Percentiles rank a stretch among this genome's conserved stretches.
These are phyloP conservation scores for Xiphophorus couchianus DNA, from an alignment of 2,113 vertebrate genomes.

Conservation along the genomic window DNA sequence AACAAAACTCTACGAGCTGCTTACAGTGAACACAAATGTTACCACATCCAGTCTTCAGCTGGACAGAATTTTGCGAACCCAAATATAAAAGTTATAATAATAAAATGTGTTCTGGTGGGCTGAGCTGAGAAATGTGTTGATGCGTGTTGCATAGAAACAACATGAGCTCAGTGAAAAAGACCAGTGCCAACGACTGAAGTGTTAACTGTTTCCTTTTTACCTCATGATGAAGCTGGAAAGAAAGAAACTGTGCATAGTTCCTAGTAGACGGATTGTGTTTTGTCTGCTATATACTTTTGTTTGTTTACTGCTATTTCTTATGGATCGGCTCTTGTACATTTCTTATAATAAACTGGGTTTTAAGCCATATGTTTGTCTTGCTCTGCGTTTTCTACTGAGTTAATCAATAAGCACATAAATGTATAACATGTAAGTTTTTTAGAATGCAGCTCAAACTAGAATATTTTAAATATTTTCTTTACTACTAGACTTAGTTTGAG, in stretches of 20 bases:
- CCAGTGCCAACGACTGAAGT: constrained; percentile 88
- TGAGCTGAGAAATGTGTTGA: constrained; percentile 16
- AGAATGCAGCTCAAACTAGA: not conserved
- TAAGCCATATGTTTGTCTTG: constrained; percentile 35
- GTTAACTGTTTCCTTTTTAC: constrained; percentile 81
- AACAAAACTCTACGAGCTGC: constrained; percentile 24
- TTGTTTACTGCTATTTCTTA: constrained; percentile 92
- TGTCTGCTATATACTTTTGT: constrained; percentile 84
- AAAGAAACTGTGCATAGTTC: constrained; percentile 84
- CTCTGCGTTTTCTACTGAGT: not conserved
- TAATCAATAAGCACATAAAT: not conserved
- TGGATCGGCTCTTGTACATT: constrained; percentile 95
- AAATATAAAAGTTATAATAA: constrained; percentile 11
- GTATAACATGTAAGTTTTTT: no score
- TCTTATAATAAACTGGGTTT: constrained; percentile 93
- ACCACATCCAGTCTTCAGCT: constrained; percentile 47
- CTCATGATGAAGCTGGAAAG: constrained; percentile 79
- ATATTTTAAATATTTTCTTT: not conserved
- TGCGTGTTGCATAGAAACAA: constrained; percentile 17
- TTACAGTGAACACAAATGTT: constrained; percentile 28
- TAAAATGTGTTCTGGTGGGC: constrained; percentile 18
- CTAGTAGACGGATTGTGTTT: constrained; percentile 81
- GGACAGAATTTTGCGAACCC: constrained; percentile 36
- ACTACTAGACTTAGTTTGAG: no score
- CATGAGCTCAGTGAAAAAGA: constrained; percentile 34